Evolutionary conservation across 2,797 vertebrate genomes (phyloP).

Genomic region (Chaetodon trifasciatus): DNA sequence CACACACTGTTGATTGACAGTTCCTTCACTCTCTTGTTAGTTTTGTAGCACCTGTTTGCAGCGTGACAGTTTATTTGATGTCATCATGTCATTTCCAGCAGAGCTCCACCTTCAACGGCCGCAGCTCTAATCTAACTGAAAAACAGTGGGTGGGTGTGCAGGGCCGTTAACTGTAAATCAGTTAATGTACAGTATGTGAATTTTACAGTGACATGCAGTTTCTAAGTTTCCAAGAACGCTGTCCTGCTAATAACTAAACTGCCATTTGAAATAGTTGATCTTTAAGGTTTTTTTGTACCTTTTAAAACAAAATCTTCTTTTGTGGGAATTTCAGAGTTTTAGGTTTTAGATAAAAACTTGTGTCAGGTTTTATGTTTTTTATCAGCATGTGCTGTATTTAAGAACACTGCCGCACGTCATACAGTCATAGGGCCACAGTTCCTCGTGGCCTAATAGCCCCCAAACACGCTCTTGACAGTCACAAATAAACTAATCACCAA

Average conservation of each 20-base stretch:
- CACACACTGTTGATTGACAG: not conserved
- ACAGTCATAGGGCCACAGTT: not conserved
- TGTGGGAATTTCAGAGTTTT: not conserved
- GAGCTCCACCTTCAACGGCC: not conserved
- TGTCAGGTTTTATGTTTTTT: not conserved
- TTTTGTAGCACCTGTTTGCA: not conserved
- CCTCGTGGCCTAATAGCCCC: too few species aligned
- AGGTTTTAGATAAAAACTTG: not conserved
- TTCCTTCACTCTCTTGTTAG: not conserved
- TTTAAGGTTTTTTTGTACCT: not conserved
- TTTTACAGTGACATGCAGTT: not conserved
- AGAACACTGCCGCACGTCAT: not conserved
- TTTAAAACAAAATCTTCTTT: not conserved
- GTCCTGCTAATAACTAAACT: not conserved
- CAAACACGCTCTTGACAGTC: not conserved
- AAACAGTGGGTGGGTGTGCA: not conserved
- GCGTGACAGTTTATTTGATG: not conserved
- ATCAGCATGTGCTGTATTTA: not conserved
- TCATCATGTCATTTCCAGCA: not conserved
- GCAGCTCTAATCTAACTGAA: not conserved
- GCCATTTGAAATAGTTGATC: not conserved
- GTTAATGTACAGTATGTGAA: not conserved
- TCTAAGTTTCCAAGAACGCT: not conserved
- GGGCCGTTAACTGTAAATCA: not conserved
- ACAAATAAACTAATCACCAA: slow-evolving; percentile 13